Base-by-base conservation (phyloP, 2,888 invertebrate genomes). In the Athetis lepigone region DNA sequence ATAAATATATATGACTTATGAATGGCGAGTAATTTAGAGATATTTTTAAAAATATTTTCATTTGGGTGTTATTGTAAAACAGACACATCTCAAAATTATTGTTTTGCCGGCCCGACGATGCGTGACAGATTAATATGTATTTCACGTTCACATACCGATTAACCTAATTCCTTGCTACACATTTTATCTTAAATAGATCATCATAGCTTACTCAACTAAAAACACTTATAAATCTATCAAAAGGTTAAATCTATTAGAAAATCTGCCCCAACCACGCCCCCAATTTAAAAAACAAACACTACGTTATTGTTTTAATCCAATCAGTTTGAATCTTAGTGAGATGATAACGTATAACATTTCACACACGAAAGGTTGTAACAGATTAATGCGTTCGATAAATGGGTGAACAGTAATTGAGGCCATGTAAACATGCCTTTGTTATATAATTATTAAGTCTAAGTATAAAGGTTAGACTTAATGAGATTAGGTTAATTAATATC, bases 301-400 rank as follows among this genome's bases (percentile, higher is more conserved):
- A 40, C 18, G n/a, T 47, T 58, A 72, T 72, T 72, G 72, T 72
- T 72, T 59, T 42, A 43, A 25, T 46, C 39, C 55, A 68, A 72
- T 72, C 72, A 52, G 37, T 43, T 55, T 36, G 25, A 25, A 72
- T 72, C 72, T 72, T 18, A 71, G 63, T 72, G 71, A n/a, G n/a
- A n/a, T 71, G 72, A 71, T 68, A 63, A 39, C 50, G 56, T 49
- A 42, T 43, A 70, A 76, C 42, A 49, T 66, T 75, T 70, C 62
- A 80, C 78, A 77, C 70, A 77, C 69, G 19, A 77, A 79, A 74
- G 58, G 70, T 80, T 68, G 69, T 55, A 55, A 39, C 36, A 69
- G 79, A 79, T 80, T 65, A 79, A 80, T 80, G 80, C 64, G 33
- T 43, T 42, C 13, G 74, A 75, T 75, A 75, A 52, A 43, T 52